phyloP scores from a whole-genome alignment of 2,113 vertebrate genomes.

The Cettia cetti region DNA sequence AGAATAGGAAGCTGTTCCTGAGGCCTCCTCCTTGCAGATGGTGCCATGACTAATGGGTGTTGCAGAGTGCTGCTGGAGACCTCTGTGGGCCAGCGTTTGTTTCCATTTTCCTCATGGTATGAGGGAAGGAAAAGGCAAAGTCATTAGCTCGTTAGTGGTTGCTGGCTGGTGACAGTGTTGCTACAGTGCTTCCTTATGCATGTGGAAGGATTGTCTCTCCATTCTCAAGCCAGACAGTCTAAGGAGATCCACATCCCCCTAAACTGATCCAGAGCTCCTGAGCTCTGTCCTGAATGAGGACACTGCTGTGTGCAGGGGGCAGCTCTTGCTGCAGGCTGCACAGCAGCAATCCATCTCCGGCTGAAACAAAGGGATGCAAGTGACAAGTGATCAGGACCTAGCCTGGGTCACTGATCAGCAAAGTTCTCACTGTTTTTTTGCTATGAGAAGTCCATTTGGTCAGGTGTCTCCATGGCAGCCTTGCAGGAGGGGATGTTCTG shows the following conservation, averaged over 20 bases:
- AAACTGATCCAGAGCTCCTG: not conserved
- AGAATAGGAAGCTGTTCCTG: not conserved
- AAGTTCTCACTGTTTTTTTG: not conserved
- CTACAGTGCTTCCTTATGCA: not conserved
- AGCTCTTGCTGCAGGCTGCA: not conserved
- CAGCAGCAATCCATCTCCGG: constrained; percentile 35
- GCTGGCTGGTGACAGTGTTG: not conserved
- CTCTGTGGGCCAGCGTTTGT: not conserved
- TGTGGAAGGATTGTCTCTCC: not conserved
- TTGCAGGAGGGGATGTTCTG: constrained; percentile 3
- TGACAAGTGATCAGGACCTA: constrained; percentile 54
- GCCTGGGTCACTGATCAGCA: constrained; percentile 53
- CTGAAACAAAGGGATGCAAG: constrained; percentile 24
- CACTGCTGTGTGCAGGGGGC: not conserved
- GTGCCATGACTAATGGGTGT: not conserved
- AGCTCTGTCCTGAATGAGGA: not conserved
- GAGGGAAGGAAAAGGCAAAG: not conserved
- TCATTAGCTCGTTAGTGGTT: not conserved
- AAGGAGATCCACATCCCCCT: not conserved
- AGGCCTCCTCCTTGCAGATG: not conserved
- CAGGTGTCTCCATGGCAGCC: not conserved
- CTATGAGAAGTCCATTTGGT: not conserved
- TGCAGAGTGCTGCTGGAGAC: not conserved
- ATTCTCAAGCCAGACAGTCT: not conserved
- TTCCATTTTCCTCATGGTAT: not conserved